A percentile compares a stretch with the other conserved stretches of the same genome.
These are phyloP conservation scores for Chamaea fasciata DNA, from an alignment of 2,113 vertebrate genomes.

Conservation along the genomic window DNA sequence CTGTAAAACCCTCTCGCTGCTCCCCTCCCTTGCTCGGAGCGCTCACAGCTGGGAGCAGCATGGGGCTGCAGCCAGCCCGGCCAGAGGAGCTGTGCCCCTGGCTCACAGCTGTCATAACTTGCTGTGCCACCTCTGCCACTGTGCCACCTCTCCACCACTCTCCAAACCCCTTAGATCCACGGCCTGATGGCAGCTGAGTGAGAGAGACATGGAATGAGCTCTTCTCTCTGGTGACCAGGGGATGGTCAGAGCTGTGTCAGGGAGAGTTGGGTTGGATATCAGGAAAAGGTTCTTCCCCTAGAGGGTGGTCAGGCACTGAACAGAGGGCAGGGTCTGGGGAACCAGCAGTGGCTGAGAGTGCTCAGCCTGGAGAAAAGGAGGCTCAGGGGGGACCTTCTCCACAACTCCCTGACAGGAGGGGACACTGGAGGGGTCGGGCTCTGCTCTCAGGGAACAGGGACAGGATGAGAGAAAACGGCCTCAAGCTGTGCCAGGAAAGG, in stretches of 20 bases:
- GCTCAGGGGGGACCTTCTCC: not conserved
- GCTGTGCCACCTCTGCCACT: not conserved
- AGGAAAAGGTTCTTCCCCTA: not conserved
- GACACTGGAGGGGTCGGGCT: rapidly evolving
- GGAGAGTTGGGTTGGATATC: not conserved
- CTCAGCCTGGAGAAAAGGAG: not conserved
- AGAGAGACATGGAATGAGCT: not conserved
- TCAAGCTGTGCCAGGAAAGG: too few relatives aligned
- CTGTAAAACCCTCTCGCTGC: not conserved
- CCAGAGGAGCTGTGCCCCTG: not conserved
- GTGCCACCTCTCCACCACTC: not conserved
- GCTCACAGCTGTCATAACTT: not conserved
- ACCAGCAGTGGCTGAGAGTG: not conserved
- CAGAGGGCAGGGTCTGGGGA: not conserved
- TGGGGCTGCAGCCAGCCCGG: not conserved
- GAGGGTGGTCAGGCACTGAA: not conserved
- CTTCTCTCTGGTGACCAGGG: not conserved
- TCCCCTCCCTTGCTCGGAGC: not conserved
- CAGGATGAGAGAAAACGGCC: too few relatives aligned
- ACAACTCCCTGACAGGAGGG: not conserved
- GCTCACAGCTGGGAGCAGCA: slow-evolving; percentile 52
- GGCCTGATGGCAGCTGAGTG: not conserved
- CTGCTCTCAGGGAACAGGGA: not conserved
- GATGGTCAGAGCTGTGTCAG: not conserved
- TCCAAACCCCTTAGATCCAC: not conserved